phyloP scores from a whole-genome alignment of 1,140 invertebrate genomes.

The Drosophila kohkoa region DNA sequence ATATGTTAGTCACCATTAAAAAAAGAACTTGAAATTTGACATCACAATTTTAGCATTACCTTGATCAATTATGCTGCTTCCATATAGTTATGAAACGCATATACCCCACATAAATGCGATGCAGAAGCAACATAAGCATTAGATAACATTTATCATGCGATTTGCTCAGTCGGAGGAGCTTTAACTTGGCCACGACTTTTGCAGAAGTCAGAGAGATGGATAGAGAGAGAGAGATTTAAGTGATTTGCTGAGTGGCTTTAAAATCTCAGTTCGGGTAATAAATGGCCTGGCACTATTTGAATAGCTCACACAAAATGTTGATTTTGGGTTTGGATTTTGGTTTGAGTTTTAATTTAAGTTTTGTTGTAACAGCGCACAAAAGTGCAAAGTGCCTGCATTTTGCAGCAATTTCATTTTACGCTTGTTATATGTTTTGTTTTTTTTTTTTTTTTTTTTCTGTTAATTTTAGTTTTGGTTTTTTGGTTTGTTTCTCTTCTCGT shows the following conservation, averaged over 20 bases:
- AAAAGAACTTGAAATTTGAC: background rate
- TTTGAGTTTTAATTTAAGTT: conserved; percentile 75
- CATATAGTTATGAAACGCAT: conserved; percentile 1
- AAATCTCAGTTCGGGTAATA: conserved; percentile 72
- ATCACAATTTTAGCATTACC: background rate
- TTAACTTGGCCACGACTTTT: conserved; percentile 79
- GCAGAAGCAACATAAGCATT: conserved; percentile 38
- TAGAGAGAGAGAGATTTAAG: conserved; percentile 64
- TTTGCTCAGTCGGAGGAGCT: conserved; percentile 55
- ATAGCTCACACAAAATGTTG: conserved; percentile 64
- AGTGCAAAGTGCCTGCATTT: conserved; percentile 76
- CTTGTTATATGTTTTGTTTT: background rate
- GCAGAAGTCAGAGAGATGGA: conserved; percentile 39
- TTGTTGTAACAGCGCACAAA: conserved; percentile 61
- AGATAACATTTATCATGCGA: conserved; percentile 80
- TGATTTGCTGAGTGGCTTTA: conserved; percentile 81
- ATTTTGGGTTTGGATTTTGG: conserved; percentile 46
- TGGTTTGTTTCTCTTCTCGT: conserved; percentile 31
- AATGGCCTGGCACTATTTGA: conserved; percentile 72
- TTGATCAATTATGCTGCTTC: background rate
- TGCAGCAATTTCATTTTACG: conserved; percentile 60
- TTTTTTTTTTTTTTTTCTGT: background rate
- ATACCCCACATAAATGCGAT: conserved; percentile 14
- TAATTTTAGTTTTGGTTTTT: conserved; percentile 11
- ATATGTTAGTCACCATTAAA: background rate